phyloP scores from a whole-genome alignment of 2,888 invertebrate genomes.

The Geotrupes spiniger region DNA sequence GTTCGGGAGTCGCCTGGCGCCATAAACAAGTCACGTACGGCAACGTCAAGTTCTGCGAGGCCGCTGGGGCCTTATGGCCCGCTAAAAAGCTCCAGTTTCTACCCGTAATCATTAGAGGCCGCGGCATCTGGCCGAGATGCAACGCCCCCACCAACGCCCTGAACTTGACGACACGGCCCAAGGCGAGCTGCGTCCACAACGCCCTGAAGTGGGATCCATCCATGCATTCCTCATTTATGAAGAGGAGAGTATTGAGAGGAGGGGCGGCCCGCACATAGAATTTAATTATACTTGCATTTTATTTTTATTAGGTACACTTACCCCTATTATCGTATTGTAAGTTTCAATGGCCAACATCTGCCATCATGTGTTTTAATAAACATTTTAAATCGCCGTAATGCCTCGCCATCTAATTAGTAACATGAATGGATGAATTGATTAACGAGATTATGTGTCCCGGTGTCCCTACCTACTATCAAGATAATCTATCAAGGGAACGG shows the following conservation, averaged over 20 bases:
- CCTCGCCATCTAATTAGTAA: conserved; percentile 5
- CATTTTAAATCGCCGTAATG: neutral
- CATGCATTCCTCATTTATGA: no score
- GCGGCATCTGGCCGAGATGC: conserved; percentile 22
- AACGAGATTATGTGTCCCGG: conserved; percentile 5
- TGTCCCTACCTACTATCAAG: conserved; percentile 16
- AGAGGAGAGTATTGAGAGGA: no score
- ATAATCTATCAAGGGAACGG: conserved; percentile 38
- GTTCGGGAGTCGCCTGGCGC: conserved; percentile 16
- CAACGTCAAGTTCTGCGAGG: neutral
- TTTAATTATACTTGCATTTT: no score
- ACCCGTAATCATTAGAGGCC: conserved; percentile 24
- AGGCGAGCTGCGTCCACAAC: no score
- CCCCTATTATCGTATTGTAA: no score
- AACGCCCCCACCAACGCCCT: conserved; percentile 2
- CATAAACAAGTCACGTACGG: conserved; percentile 19
- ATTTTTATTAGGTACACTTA: no score
- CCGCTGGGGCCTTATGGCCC: neutral
- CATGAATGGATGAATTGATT: conserved; percentile 2
- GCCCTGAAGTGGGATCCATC: no score
- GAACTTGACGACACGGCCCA: no score
- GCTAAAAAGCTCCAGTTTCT: neutral
- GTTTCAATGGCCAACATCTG: no score
- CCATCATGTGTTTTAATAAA: no score
- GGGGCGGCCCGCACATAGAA: no score